A percentile compares a stretch with the other conserved stretches of the same genome.
Conservation (phyloP, 1,140 invertebrate species). For the Penaeus indicus region DNA sequence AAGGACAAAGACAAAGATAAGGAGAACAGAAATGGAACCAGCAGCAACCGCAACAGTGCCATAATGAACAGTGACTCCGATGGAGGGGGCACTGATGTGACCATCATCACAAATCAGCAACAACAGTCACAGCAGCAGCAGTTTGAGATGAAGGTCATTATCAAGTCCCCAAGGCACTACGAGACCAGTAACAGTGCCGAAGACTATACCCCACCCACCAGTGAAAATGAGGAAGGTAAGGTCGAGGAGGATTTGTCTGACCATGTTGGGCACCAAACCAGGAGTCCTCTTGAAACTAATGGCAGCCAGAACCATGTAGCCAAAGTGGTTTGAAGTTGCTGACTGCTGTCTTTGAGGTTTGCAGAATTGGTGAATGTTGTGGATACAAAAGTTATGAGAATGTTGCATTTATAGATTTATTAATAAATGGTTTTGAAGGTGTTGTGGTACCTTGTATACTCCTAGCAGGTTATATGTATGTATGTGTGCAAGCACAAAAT, state of each 20-base stretch:
- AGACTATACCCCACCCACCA: not conserved
- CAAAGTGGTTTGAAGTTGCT: constrained; percentile 34
- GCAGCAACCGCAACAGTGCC: constrained; percentile 54
- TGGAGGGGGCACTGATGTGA: constrained; percentile 42
- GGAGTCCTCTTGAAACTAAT: constrained; percentile 39
- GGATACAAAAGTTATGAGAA: too few relatives aligned
- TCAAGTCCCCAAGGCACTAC: constrained; percentile 44
- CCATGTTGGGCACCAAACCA: constrained; percentile 22
- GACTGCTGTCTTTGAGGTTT: not conserved
- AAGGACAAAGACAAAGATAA: constrained; percentile 46
- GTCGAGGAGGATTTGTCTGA: constrained; percentile 1
- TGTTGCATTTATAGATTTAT: too few relatives aligned
- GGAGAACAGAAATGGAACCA: constrained; percentile 50
- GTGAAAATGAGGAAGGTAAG: constrained; percentile 28
- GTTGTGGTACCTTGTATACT: too few relatives aligned
- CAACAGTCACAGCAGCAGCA: constrained; percentile 41
- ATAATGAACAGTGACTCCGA: constrained; percentile 56
- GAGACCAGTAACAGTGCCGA: constrained; percentile 29
- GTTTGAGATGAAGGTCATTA: not conserved
- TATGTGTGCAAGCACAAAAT: too few relatives aligned
- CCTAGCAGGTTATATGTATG: too few relatives aligned
- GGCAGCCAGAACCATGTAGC: constrained; percentile 49
- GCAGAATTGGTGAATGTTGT: too few relatives aligned
- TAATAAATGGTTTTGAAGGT: too few relatives aligned
- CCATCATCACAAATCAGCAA: constrained; percentile 31